These are phyloP conservation scores for Patella depressa DNA, from an alignment of 2,888 invertebrate species.

Conservation along the genomic window DNA sequence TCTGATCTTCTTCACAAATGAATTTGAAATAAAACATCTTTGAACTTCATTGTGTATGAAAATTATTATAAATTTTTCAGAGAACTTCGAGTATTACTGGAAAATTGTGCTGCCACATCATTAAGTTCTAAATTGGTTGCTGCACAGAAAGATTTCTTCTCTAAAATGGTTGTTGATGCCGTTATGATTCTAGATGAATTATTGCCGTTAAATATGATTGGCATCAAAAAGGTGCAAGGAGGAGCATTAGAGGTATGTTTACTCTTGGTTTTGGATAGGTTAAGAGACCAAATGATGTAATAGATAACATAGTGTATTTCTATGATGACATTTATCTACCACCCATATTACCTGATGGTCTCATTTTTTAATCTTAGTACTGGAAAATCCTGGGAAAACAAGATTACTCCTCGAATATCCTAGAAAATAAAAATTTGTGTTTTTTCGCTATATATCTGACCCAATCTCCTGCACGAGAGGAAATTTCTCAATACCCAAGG, in stretches of 20 bases:
- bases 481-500: too few species aligned
- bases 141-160: slow-evolving; percentile 94
- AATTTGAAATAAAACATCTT: slow-evolving; percentile 79
- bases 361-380: neutral
- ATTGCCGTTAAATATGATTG: slow-evolving; percentile 97
- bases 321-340: neutral
- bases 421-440: too few species aligned
- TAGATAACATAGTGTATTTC: slow-evolving; percentile 8
- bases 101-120: slow-evolving; percentile 93
- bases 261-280: neutral
- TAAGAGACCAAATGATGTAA: neutral
- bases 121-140: slow-evolving; percentile 97
- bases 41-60: slow-evolving; percentile 76
- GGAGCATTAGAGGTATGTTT: slow-evolving; percentile 79
- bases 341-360: slow-evolving; percentile 2
- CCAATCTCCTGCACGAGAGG: too few species aligned
- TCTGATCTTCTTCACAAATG: neutral
- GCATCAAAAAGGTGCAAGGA: slow-evolving; percentile 92
- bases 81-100: slow-evolving; percentile 72
- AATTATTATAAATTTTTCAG: slow-evolving; percentile 42
- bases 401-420: too few species aligned
- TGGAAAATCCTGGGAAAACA: too few species aligned
- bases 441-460: too few species aligned
- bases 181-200: slow-evolving; percentile 88
- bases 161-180: slow-evolving; percentile 97